phyloP scores from a whole-genome alignment of 2,113 vertebrate species.

The Circaetus gallicus region DNA sequence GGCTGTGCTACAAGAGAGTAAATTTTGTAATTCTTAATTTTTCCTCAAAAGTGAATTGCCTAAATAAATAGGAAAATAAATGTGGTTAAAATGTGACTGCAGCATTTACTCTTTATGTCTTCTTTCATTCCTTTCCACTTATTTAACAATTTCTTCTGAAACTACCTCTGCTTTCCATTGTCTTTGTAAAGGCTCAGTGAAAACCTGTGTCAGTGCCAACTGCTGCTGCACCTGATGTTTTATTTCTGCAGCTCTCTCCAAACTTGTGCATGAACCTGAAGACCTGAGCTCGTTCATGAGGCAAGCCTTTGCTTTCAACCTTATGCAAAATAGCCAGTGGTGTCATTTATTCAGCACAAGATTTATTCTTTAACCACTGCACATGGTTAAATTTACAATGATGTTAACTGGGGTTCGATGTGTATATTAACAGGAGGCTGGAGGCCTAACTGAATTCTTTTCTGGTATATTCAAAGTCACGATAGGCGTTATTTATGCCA shows the following conservation, averaged over 20 bases:
- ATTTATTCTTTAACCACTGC: not conserved
- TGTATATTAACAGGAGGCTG: not conserved
- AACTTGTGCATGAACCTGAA: not conserved
- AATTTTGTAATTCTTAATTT: not conserved
- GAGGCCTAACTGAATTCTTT: not conserved
- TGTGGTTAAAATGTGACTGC: not conserved
- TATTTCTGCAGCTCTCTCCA: not conserved
- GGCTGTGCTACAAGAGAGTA: not conserved
- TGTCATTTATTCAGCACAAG: not conserved
- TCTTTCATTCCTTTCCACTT: not conserved
- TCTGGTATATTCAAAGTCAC: conserved; percentile 21
- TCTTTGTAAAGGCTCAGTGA: not conserved
- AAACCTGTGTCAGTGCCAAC: not conserved
- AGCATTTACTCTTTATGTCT: not conserved
- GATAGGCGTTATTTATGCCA: not conserved
- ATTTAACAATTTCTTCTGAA: not conserved
- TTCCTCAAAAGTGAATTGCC: not conserved
- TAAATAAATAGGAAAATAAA: not conserved
- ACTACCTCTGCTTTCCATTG: not conserved
- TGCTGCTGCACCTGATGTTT: not conserved
- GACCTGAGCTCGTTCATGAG: not conserved
- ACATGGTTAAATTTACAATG: not conserved
- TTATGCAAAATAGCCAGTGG: not conserved
- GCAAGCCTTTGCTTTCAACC: not conserved
- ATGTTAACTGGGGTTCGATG: not conserved